A percentile compares a stretch with the other conserved stretches of the same genome.
Evolutionary conservation across 2,888 invertebrate genomes (phyloP).

Genomic region (Tanaodytes sp.): DNA sequence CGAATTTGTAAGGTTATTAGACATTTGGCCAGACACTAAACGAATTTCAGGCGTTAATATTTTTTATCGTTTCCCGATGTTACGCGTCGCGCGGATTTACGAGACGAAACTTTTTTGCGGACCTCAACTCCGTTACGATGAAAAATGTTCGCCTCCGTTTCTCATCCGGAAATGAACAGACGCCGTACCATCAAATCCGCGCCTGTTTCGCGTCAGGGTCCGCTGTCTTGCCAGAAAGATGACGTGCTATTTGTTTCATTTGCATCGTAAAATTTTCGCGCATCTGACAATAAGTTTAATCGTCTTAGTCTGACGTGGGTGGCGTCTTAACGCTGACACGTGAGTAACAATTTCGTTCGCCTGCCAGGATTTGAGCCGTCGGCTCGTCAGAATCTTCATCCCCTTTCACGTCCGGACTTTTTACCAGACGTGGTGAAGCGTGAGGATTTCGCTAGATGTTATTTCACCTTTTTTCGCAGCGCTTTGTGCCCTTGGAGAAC

Average conservation of each 20-base stretch:
- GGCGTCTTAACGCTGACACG: slow-evolving; percentile 47
- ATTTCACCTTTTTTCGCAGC: slow-evolving; percentile 13
- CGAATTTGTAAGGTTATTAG: no score
- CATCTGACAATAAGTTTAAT: slow-evolving; percentile 38
- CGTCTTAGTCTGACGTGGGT: slow-evolving; percentile 38
- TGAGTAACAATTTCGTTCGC: slow-evolving; percentile 53
- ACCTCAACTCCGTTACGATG: slow-evolving; percentile 4
- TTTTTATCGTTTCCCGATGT: slow-evolving; percentile 22
- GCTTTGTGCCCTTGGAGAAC: neutral
- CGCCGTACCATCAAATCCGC: neutral
- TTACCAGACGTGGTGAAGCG: slow-evolving; percentile 16
- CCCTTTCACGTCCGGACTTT: slow-evolving; percentile 7
- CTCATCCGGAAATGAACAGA: slow-evolving; percentile 12
- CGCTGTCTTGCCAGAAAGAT: slow-evolving; percentile 5
- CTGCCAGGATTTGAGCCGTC: slow-evolving; percentile 41
- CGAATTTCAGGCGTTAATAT: slow-evolving; percentile 24
- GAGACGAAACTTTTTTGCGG: no score
- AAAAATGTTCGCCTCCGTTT: slow-evolving; percentile 26
- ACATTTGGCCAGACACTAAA: no score
- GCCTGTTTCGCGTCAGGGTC: slow-evolving; percentile 1
- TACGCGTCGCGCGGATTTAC: slow-evolving; percentile 22
- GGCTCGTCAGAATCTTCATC: slow-evolving; percentile 42
- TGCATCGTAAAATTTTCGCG: slow-evolving; percentile 30
- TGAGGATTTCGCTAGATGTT: slow-evolving; percentile 23
- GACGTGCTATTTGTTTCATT: slow-evolving; percentile 34